phyloP scores from a whole-genome alignment of 2,113 vertebrate species.

The Psettodes erumei region DNA sequence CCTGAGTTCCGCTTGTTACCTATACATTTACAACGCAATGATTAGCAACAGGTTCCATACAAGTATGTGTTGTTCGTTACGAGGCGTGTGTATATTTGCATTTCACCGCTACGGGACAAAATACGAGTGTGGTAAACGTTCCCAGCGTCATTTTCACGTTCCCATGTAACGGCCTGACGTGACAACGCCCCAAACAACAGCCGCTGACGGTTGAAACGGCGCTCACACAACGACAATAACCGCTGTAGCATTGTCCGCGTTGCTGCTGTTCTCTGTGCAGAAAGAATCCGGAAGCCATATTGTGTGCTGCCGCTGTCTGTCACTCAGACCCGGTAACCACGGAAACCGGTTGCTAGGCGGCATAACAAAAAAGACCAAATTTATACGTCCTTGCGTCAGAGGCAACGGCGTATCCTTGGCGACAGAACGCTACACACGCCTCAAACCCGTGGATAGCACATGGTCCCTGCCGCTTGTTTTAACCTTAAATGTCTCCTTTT shows the following conservation, averaged over 20 bases:
- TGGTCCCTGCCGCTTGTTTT: conserved; percentile 42
- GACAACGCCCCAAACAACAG: neutral
- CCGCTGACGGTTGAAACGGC: neutral
- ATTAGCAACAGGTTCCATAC: neutral
- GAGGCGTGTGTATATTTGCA: neutral
- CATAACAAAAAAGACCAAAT: conserved; percentile 87
- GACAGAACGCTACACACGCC: conserved; percentile 84
- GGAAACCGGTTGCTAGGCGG: conserved; percentile 85
- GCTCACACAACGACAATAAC: neutral
- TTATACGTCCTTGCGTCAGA: conserved; percentile 84
- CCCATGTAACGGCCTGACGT: neutral
- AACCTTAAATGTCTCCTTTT: neutral
- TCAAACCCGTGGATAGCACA: conserved; percentile 59
- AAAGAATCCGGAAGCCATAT: conserved; percentile 77
- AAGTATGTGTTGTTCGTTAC: no score
- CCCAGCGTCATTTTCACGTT: neutral
- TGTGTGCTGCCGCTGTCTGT: conserved; percentile 60
- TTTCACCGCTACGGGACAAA: neutral
- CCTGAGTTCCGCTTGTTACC: neutral
- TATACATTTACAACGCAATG: neutral
- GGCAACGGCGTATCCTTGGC: conserved; percentile 84
- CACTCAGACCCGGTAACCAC: conserved; percentile 73
- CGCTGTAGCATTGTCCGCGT: neutral
- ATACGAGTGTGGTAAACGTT: neutral
- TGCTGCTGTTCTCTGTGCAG: conserved; percentile 19